A percentile compares a stretch with the other conserved stretches of the same genome.
Evolutionary conservation across 2,113 vertebrate species (phyloP).

Genomic region (Elgaria multicarinata): DNA sequence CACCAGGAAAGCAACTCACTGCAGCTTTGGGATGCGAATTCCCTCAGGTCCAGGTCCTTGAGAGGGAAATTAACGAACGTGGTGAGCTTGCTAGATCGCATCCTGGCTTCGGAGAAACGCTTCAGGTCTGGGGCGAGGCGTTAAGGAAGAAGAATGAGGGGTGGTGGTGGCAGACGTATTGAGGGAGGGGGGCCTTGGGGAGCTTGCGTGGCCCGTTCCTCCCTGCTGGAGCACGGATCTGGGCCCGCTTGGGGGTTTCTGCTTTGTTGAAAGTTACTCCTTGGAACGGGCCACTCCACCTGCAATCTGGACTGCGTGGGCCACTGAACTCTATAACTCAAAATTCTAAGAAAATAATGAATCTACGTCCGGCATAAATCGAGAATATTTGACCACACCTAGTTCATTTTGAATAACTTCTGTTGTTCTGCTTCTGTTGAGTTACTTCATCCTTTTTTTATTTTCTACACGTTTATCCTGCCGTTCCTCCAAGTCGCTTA

Average conservation of each 20-base stretch:
- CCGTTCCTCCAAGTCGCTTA: neutral
- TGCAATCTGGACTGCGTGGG: neutral
- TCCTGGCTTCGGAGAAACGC: constrained; percentile 92
- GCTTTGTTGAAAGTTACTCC: no score
- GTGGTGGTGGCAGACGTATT: no score
- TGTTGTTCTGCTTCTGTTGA: neutral
- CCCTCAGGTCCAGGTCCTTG: constrained; percentile 92
- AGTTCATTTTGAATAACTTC: neutral
- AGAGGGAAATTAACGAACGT: constrained; percentile 94
- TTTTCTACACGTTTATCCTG: neutral
- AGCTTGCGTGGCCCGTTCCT: neutral
- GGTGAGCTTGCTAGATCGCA: constrained; percentile 91
- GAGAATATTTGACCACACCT: neutral
- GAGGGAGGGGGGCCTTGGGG: rapidly evolving
- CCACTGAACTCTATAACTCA: neutral
- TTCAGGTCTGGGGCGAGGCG: constrained; percentile 85
- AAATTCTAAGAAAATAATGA: neutral
- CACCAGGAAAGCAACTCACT: constrained; percentile 79
- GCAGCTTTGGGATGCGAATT: constrained; percentile 88
- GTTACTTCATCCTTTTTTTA: neutral
- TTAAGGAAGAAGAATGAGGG: constrained; percentile 77
- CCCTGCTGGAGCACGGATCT: rapidly evolving
- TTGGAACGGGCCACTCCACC: neutral
- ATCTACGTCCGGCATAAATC: neutral
- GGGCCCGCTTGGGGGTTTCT: rapidly evolving